Base-by-base conservation (phyloP, 2,888 invertebrate genomes). In the Tachina grossa region DNA sequence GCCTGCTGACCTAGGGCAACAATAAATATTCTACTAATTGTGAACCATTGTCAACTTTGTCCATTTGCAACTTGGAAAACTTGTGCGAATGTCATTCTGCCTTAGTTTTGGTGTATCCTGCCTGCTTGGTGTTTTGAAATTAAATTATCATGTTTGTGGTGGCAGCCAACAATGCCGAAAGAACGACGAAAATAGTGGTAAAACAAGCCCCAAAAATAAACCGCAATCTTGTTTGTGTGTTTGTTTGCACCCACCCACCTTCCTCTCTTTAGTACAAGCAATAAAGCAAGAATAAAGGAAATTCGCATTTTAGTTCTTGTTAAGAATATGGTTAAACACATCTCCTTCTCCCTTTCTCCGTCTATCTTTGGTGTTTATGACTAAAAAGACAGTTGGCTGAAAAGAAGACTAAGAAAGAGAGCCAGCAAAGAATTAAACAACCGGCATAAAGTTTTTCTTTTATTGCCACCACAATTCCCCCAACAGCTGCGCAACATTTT, bases 401-500 rank as follows among this genome's bases (percentile, higher is more conserved):
- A 10, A 47, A 22, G 0, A n/a, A n/a, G 14, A 66, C 1, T 0
- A 1, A 6, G 19, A 49, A 0, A 45, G 2, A 45, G 19, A 9
- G 14, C 13, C 45, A 45, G 6, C 49, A 39, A n/a, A 55, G 72
- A 74, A 81, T 59, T 59, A 59, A 57, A 68, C 66, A 72, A 68
- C 80, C 79, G 80, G 72, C 80, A 76, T 71, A 69, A 80, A 71
- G 71, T 65, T 69, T 83, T 51, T 39, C 53, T 75, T 84, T 84
- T 84, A 75, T 79, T 74, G 79, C 82, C 78, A 82, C 77, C 77
- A 69, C 84, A 74, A 75, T 75, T 55, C 66, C 68, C 55, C 71
- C 78, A 85, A 85, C 85, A 85, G 82, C 82, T 85, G 79, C 83
- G 66, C 76, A 80, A 83, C 51, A 85, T 82, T 83, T 83, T 83